phyloP scores from a whole-genome alignment of 2,113 vertebrate genomes.

The Corythornis cristatus region DNA sequence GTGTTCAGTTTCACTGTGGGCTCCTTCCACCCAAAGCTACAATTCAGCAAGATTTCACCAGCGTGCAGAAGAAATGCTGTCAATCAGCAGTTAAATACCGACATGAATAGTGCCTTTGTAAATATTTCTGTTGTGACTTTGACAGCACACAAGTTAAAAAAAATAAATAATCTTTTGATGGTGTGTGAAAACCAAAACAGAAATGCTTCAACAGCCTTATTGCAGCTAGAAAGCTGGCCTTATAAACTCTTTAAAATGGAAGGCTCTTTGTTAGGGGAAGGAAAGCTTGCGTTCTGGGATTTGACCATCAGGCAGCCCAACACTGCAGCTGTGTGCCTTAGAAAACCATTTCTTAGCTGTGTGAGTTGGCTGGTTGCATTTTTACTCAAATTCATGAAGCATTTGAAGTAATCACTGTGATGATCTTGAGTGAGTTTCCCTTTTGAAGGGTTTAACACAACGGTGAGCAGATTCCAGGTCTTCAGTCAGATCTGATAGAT shows the following conservation, averaged over 20 bases:
- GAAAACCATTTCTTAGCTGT: background rate
- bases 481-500: background rate
- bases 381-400: background rate
- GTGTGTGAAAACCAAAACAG: conserved; percentile 30
- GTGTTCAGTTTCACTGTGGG: background rate
- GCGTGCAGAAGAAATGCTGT: background rate
- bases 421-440: background rate
- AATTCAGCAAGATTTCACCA: background rate
- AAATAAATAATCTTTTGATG: conserved; percentile 62
- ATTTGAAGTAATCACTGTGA: background rate
- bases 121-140: conserved; percentile 26
- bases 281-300: background rate
- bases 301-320: background rate
- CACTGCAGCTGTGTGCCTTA: background rate
- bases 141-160: conserved; percentile 20
- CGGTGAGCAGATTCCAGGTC: background rate
- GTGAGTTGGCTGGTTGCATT: background rate
- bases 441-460: background rate
- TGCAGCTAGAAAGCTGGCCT: background rate
- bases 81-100: conserved; percentile 16
- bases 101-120: conserved; percentile 47
- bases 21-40: background rate
- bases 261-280: background rate
- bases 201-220: conserved; percentile 3
- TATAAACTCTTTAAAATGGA: background rate